Evolutionary conservation across 2,113 vertebrate species (phyloP).

Genomic region (Pseudonaja textilis): DNA sequence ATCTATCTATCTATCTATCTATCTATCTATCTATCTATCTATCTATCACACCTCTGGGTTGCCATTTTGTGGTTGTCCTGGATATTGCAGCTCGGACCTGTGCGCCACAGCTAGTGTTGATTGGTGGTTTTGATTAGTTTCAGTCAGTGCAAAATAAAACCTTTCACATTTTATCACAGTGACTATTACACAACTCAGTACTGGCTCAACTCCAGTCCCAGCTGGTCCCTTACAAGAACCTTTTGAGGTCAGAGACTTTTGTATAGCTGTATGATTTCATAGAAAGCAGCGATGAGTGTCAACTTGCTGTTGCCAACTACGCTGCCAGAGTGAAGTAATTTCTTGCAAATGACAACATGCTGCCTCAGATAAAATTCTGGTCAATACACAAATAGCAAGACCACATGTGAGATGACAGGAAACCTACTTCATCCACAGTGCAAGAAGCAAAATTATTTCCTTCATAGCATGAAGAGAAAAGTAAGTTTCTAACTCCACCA

Average conservation of each 20-base stretch:
- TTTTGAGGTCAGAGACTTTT: slow-evolving; percentile 8
- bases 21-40: too few relatives aligned
- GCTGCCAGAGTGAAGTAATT: background rate
- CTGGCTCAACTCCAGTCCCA: slow-evolving; percentile 9
- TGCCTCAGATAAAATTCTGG: background rate
- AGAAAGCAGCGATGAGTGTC: slow-evolving; percentile 9
- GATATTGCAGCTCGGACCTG: background rate
- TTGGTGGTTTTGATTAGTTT: background rate
- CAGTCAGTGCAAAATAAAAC: background rate
- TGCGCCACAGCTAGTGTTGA: background rate
- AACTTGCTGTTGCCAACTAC: background rate
- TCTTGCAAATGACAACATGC: slow-evolving; percentile 1
- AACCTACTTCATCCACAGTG: background rate
- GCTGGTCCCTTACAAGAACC: background rate
- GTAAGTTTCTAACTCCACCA: too few relatives aligned
- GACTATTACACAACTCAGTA: background rate
- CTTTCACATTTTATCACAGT: background rate
- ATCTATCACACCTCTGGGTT: background rate
- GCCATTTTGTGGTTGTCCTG: background rate
- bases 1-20: too few relatives aligned
- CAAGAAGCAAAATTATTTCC: background rate
- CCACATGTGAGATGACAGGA: background rate
- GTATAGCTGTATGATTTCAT: slow-evolving; percentile 11
- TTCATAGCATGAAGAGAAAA: background rate
- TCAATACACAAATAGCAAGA: background rate